A percentile compares a stretch with the other conserved stretches of the same genome.
These are phyloP conservation scores for Clarias fuscus DNA, from an alignment of 2,797 vertebrate species.

Conservation along the genomic window DNA sequence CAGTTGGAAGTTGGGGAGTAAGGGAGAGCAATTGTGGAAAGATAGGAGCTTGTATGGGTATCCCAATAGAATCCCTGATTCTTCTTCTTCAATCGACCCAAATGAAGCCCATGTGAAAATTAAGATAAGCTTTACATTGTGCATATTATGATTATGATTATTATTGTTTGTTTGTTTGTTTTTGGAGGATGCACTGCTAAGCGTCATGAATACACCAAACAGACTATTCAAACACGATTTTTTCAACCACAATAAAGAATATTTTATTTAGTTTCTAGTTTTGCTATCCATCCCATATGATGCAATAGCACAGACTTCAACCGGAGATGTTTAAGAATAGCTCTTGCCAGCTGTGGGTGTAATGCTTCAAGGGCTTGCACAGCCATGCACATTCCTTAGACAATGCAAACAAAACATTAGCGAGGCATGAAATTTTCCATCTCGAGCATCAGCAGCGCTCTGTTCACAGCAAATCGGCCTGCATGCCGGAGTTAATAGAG, in stretches of 20 bases:
- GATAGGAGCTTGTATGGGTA: not conserved
- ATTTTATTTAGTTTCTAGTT: not conserved
- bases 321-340: constrained; percentile 6
- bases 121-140: constrained; percentile 6
- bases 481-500: constrained; percentile 29
- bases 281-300: not conserved
- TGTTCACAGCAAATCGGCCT: constrained; percentile 10
- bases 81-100: constrained; percentile 20
- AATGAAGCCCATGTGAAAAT: not conserved
- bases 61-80: not conserved
- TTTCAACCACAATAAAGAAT: not conserved
- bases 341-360: constrained; percentile 33
- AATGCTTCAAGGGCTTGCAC: constrained; percentile 40
- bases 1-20: not conserved
- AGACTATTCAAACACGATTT: not conserved
- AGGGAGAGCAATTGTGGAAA: not conserved
- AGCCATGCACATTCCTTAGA: constrained; percentile 30
- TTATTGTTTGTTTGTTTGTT: not conserved
- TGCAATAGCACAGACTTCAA: constrained; percentile 3
- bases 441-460: constrained; percentile 11
- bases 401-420: constrained; percentile 43
- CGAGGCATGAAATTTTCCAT: constrained; percentile 46
- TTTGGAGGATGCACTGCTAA: not conserved
- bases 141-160: not conserved
- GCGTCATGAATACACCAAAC: not conserved